Evolutionary conservation across 1,140 invertebrate species (phyloP).

Genomic region (Scaptomyza graminum): DNA sequence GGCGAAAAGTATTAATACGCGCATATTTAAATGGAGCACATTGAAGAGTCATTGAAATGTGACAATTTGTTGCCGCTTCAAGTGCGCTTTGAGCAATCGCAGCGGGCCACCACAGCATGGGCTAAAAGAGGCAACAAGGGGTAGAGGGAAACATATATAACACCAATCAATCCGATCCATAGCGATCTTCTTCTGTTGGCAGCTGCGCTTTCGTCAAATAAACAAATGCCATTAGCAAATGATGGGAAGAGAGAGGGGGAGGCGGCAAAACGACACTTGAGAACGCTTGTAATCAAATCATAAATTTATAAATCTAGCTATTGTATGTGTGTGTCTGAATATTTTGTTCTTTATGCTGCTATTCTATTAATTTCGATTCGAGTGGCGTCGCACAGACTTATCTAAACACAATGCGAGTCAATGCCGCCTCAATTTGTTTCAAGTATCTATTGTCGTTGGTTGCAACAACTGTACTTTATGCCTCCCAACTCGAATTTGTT

Average conservation of each 20-base stretch:
- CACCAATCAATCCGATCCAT: slow-evolving; percentile 70
- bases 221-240: slow-evolving; percentile 79
- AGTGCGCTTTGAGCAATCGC: slow-evolving; percentile 64
- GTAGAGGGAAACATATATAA: slow-evolving; percentile 30
- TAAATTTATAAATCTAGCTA: slow-evolving; percentile 61
- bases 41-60: slow-evolving; percentile 71
- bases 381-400: slow-evolving; percentile 37
- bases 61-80: slow-evolving; percentile 71
- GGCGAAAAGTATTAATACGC: slow-evolving; percentile 51
- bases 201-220: slow-evolving; percentile 76
- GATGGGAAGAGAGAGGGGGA: slow-evolving; percentile 22
- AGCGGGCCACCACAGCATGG: slow-evolving; percentile 22
- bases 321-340: slow-evolving; percentile 31
- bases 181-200: slow-evolving; percentile 40
- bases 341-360: slow-evolving; percentile 33
- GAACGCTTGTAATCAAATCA: slow-evolving; percentile 73
- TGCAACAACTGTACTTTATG: slow-evolving; percentile 51
- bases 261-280: slow-evolving; percentile 35
- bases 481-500: slow-evolving; percentile 12
- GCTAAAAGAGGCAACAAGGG: not conserved
- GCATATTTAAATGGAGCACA: slow-evolving; percentile 61
- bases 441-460: slow-evolving; percentile 60
- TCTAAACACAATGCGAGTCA: slow-evolving; percentile 50
- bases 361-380: slow-evolving; percentile 78
- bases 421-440: slow-evolving; percentile 67